Evolutionary conservation across 2,888 invertebrate species (phyloP), one percentile per base, ranked within the genome.

Genomic region (Gisinianus flammeolus): DNA sequence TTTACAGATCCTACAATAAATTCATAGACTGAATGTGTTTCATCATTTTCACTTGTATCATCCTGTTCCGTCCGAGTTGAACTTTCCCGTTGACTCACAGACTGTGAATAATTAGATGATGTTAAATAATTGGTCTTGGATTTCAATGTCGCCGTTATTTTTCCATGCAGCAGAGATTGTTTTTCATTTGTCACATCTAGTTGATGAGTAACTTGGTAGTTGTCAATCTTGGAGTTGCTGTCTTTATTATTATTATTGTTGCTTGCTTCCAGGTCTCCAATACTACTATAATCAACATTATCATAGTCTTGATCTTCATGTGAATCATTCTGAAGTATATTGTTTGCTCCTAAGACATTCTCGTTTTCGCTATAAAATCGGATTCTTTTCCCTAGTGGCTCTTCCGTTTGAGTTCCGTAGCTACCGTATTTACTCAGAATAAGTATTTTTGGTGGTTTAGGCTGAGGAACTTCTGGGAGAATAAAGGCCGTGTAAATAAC

Each of bases 401-500:
- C 30, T 24, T 52, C 33, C 26, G 74, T 74, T 33, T 75, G 71
- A 1, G 83, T 81, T 58, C 83, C 83, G 67, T 85, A 85, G 52
- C 80, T 81, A 0, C 81, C 80, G 33, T 82, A 69, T 73, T 85
- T 85, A n/a, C 83, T 82, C 62, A 64, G 22, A 58, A 82, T 73
- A 2, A 79, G 73, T 33, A 78, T 79, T 22, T 79, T 79, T 0
- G 81, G 77, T 0, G 69, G 72, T 56, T 78, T 66, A 0, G 83
- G 85, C 77, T 82, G 83, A 5, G 85, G 82, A 3, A 85, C 83
- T 80, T 85, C 85, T 3, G 83, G 83, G 0, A 83, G 73, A 4
- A 85, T 69, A n/a, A 85, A 76, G 1, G 78, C 69, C 0, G 83
- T 84, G 76, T 85, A 85, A 0, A 85, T 66, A 1, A 85, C 79